Evolutionary conservation across 1,140 invertebrate genomes (phyloP), one percentile per base, ranked within the genome.

Genomic region (Calliopsis andreniformis): DNA sequence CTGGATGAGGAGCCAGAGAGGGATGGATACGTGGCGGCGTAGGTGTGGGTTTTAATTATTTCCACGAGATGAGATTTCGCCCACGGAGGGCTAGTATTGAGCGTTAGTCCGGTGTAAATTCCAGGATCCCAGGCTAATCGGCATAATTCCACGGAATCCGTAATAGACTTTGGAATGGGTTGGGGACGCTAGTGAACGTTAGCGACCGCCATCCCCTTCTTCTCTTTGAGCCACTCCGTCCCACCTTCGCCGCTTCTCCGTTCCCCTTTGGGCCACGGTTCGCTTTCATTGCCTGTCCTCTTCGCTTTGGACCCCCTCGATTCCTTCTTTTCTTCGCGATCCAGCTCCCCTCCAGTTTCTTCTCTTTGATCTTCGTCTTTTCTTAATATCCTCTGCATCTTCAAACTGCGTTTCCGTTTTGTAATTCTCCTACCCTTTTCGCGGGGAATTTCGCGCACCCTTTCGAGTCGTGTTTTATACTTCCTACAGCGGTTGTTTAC

Each of bases 81-180:
- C 35, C 71, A 73, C 70, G 75, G 83, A 61, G 71, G n/a, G 62
- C 82, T 72, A 86, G 78, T 84, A 86, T 84, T 84, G 84, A 84
- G 79, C 85, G 75, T 79, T 86, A 86, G 81, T 80, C 79, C 77
- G 66, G 76, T 87, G 82, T 86, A 85, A 87, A 87, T 87, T 87
- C 83, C 80, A 62, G 78, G 73, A 83, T 78, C 77, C 80, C 59
- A 47, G 78, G 83, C 80, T 87, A 87, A 87, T 87, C 86, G 86
- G 85, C 83, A 86, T 86, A 87, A 87, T 87, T 86, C 85, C 85
- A 83, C 77, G 82, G 75, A 87, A 87, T 87, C 82, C 85, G 85
- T 87, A 87, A 86, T 87, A 79, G 85, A 87, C 85, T 87, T 84
- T 82, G 80, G 78, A 85, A 87, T 76, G 80, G 77, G 72, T 47